Conservation (phyloP, 2,888 invertebrate genomes). For the Argyra leucocephala region DNA sequence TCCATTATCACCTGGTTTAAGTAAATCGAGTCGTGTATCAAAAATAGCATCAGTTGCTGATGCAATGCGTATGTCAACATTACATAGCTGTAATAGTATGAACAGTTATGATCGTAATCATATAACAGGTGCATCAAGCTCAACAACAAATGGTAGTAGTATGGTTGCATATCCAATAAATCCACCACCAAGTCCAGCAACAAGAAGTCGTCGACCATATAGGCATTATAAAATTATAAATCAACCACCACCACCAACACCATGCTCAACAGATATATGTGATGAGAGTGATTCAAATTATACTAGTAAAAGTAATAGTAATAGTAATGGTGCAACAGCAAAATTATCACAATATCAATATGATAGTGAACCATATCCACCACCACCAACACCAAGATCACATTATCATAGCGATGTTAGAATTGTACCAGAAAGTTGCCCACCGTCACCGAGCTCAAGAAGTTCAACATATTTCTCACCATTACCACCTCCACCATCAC, state of each 20-base stretch:
- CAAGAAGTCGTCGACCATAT: slow-evolving; percentile 66
- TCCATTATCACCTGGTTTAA: slow-evolving; percentile 50
- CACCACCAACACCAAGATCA: slow-evolving; percentile 65
- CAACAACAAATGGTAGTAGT: slow-evolving; percentile 43
- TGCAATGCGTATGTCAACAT: slow-evolving; percentile 55
- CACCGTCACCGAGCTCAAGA: slow-evolving; percentile 60
- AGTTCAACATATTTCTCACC: slow-evolving; percentile 73
- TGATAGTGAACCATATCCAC: slow-evolving; percentile 62
- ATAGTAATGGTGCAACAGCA: slow-evolving; percentile 39
- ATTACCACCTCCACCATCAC: slow-evolving; percentile 77
- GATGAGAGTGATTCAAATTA: slow-evolving; percentile 77
- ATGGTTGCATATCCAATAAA: slow-evolving; percentile 67
- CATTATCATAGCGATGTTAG: slow-evolving; percentile 63
- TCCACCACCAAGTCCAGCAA: slow-evolving; percentile 84
- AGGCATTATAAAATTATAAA: slow-evolving; percentile 66
- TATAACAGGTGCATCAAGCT: slow-evolving; percentile 52
- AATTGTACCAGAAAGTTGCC: slow-evolving; percentile 51
- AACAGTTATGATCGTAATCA: slow-evolving; percentile 62
- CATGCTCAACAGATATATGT: slow-evolving; percentile 88
- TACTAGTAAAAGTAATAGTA: slow-evolving; percentile 47
- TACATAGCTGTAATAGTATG: slow-evolving; percentile 53
- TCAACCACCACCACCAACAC: slow-evolving; percentile 87
- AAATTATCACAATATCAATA: slow-evolving; percentile 48
- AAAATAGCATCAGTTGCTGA: slow-evolving; percentile 46
- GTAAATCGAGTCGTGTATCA: slow-evolving; percentile 40